A percentile compares a stretch with the other conserved stretches of the same genome.
Evolutionary conservation across 2,797 vertebrate genomes (phyloP).

Genomic region (Neosilurus hyrtlii): DNA sequence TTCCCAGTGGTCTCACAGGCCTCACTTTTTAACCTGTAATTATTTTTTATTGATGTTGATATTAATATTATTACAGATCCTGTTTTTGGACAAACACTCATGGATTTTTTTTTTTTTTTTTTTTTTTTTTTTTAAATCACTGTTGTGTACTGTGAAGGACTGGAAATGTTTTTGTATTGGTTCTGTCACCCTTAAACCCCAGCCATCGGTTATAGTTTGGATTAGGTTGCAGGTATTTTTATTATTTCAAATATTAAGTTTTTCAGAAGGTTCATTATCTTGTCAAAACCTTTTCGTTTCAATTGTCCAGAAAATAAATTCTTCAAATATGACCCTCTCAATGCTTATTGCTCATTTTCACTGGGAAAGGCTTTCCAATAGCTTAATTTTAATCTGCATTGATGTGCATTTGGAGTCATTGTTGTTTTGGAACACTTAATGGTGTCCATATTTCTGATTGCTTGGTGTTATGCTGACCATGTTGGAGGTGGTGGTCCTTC

Average conservation of each 20-base stretch:
- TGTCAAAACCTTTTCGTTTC: constrained; percentile 56
- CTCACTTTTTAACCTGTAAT: constrained; percentile 64
- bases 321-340: constrained; percentile 45
- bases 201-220: constrained; percentile 49
- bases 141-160: constrained; percentile 62
- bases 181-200: constrained; percentile 21
- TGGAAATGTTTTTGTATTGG: constrained; percentile 53
- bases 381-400: too few relatives aligned
- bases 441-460: too few relatives aligned
- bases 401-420: too few relatives aligned
- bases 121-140: constrained; percentile 44
- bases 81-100: constrained; percentile 54
- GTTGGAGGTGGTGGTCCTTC: too few relatives aligned
- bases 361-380: too few relatives aligned
- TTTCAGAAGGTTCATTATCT: constrained; percentile 33
- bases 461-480: too few relatives aligned
- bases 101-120: constrained; percentile 47
- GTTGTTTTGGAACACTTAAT: too few relatives aligned
- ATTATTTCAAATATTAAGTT: constrained; percentile 42
- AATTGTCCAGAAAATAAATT: constrained; percentile 63
- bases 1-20: constrained; percentile 50
- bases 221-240: constrained; percentile 47
- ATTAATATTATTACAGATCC: constrained; percentile 61
- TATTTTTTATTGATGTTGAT: constrained; percentile 64
- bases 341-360: not conserved